Evolutionary conservation across 2,113 vertebrate genomes (phyloP).

Genomic region (Odobenus rosmarus): DNA sequence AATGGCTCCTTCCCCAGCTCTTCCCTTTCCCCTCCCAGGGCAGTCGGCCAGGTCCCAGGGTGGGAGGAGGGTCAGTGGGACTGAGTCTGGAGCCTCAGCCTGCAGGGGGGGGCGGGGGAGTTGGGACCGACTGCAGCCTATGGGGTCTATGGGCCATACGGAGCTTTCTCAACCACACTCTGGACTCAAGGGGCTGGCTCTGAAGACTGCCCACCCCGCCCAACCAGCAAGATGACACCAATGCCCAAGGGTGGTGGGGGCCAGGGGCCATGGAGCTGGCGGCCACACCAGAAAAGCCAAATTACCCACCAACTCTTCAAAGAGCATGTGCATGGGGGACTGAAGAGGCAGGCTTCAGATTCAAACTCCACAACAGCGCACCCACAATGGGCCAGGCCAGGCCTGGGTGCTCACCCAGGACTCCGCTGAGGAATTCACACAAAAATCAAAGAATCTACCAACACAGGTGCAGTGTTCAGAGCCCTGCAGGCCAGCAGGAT

Average conservation of each 20-base stretch:
- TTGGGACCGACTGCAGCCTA: background rate
- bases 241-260: background rate
- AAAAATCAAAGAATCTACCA: background rate
- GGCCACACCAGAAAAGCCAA: background rate
- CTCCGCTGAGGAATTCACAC: background rate
- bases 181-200: background rate
- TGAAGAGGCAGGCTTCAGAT: background rate
- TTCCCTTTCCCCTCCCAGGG: conserved; percentile 39
- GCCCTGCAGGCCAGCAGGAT: background rate
- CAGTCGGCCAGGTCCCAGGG: background rate
- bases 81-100: background rate
- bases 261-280: rapidly evolving
- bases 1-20: background rate
- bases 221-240: background rate
- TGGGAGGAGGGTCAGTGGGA: background rate
- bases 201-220: rapidly evolving
- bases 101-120: background rate
- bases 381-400: background rate
- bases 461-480: background rate
- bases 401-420: background rate
- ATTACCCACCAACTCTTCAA: background rate
- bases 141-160: rapidly evolving
- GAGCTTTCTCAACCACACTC: background rate
- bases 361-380: rapidly evolving
- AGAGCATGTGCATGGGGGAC: background rate